Base-by-base conservation (phyloP, 2,797 vertebrate genomes). In the Notamacropus eugenii region DNA sequence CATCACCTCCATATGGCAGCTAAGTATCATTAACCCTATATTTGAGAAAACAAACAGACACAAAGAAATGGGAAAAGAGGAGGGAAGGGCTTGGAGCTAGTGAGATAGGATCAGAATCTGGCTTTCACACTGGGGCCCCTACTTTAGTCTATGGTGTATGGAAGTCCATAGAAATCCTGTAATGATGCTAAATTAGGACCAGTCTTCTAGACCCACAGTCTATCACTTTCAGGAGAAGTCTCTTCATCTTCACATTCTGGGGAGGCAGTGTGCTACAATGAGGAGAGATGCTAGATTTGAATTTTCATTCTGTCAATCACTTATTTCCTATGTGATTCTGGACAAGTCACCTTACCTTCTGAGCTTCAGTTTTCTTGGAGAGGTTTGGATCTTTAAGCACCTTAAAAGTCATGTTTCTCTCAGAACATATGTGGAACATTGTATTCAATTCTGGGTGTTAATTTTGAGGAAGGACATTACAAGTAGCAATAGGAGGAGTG, bases 1-100 rank as follows among this genome's bases (percentile, higher is more conserved):
- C 95, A 96, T 97, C 97, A 97, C 94, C 96, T 94, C 90, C 94
- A 92, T 92, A 94, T 50, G 93, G 96, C 95, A 96, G 93, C 97
- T 96, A 96, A 97, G 96, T 94, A 95, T 92, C 91, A 95, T 93
- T 97, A 97, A 91, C 57, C 62, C 90, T 94, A 93, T 52, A 59
- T 97, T 95, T 87, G 52, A 96, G 92, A 97, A 91, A 97, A 94
- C 87, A 95, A 96, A 95, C 92, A 94, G 96, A 57, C 95, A 94
- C 6, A 16, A 0, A 3, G 82, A n/a, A 19, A 90, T 50, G 46
- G 56, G 40, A 62, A 24, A 74, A 55, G 55, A 92, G 58, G 92
- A 95, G 90, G 57, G 90, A 93, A 91, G 31, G 74, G n/a, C 90
- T 57, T 50, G 46, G 10, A 27, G 82, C 55, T 57, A 92, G 93